Evolutionary conservation across 64 coral and sea anemone species (phyloP).

Genomic region (Dendrophyllia cribrosa): DNA sequence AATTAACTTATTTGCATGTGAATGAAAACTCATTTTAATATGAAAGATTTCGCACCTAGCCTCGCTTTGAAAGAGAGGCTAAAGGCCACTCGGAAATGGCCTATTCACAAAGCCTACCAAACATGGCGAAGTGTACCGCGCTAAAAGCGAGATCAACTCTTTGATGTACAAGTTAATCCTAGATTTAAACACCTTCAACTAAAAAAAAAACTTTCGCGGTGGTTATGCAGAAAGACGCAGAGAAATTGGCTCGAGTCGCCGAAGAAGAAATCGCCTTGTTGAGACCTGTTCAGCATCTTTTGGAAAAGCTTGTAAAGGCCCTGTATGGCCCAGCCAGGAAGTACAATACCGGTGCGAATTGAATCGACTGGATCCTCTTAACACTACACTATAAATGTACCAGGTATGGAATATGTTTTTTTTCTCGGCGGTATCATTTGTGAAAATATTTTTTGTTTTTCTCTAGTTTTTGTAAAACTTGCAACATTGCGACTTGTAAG

Average conservation of each 20-base stretch:
- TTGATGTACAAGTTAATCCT: constrained; percentile 5
- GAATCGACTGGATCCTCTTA: background rate
- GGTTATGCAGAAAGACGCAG: background rate
- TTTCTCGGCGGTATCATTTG: background rate
- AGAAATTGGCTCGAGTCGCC: background rate
- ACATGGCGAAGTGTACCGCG: background rate
- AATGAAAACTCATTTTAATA: too few species aligned
- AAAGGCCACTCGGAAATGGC: too few species aligned
- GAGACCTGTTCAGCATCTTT: background rate
- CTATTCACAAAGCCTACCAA: background rate
- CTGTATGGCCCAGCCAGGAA: background rate
- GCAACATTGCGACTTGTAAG: too few species aligned
- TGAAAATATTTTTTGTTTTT: too few species aligned
- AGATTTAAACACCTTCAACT: background rate
- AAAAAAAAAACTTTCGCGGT: background rate
- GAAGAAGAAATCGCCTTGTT: background rate
- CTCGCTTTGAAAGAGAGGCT: too few species aligned
- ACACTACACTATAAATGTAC: background rate
- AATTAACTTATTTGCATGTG: too few species aligned
- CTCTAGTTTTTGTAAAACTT: too few species aligned
- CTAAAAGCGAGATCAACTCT: constrained; percentile 20
- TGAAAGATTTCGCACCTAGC: too few species aligned
- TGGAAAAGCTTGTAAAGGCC: background rate
- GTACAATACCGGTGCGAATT: background rate
- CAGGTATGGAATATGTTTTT: background rate